Percentiles rank a stretch among this genome's conserved stretches.
Conservation (phyloP, 2,113 vertebrate species). For the Istiophorus platypterus region DNA sequence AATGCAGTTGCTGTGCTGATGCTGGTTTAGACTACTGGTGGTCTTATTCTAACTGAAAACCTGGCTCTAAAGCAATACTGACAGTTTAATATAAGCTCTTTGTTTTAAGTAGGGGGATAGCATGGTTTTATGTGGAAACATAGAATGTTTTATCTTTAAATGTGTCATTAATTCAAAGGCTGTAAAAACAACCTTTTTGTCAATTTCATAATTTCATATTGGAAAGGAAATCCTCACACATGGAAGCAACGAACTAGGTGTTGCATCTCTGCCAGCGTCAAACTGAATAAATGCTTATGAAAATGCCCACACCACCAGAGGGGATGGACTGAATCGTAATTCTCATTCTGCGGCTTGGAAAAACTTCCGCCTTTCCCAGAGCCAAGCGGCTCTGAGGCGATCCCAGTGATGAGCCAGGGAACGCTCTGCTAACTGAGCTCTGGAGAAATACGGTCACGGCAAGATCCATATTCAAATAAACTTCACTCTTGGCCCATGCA, state of each 20-base stretch:
- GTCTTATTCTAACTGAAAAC: conserved; percentile 15
- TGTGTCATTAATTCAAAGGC: conserved; percentile 58
- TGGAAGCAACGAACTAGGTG: conserved; percentile 64
- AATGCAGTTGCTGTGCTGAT: conserved; percentile 36
- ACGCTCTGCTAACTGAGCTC: conserved; percentile 79
- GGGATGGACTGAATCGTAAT: conserved; percentile 75
- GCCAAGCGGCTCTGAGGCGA: conserved; percentile 81
- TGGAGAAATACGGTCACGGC: conserved; percentile 82
- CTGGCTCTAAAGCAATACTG: conserved; percentile 3
- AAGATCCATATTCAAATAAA: conserved; percentile 85
- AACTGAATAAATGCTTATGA: conserved; percentile 77
- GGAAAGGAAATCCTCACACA: conserved; percentile 70
- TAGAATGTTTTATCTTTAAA: conserved; percentile 65
- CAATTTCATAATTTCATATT: conserved; percentile 70
- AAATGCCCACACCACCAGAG: conserved; percentile 78
- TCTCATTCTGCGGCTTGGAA: conserved; percentile 79
- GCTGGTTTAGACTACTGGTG: conserved; percentile 18
- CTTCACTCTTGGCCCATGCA: conserved; percentile 82
- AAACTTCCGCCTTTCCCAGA: conserved; percentile 72
- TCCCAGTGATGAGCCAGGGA: conserved; percentile 80
- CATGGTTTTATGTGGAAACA: conserved; percentile 52
- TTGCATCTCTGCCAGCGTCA: conserved; percentile 72
- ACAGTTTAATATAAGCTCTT: conserved; percentile 41
- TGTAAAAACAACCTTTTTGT: conserved; percentile 69
- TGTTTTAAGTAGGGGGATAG: conserved; percentile 27